Percentiles rank a stretch among this genome's conserved stretches.
phyloP scores from a whole-genome alignment of 2,888 invertebrate genomes.

The Stenodera caucasica region DNA sequence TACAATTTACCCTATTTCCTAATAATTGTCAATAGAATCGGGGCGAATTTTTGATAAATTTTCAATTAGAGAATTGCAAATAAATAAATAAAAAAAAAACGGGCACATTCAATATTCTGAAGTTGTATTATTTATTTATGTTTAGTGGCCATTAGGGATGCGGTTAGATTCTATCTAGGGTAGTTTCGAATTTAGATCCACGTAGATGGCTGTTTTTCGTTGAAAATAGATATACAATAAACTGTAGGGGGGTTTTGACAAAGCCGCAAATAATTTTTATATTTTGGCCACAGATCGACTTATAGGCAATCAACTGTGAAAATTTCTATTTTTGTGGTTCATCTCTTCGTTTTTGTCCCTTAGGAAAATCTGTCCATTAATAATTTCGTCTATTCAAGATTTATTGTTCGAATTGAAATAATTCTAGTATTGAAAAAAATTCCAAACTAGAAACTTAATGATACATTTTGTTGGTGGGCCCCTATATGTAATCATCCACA shows the following conservation, averaged over 20 bases:
- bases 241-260: slow-evolving; percentile 49
- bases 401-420: not conserved
- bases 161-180: not conserved
- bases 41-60: too few species aligned
- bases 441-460: slow-evolving; percentile 15
- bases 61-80: not conserved
- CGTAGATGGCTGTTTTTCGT: slow-evolving; percentile 21
- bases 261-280: slow-evolving; percentile 50
- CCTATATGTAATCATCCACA: slow-evolving; percentile 21
- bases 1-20: slow-evolving; percentile 40
- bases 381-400: not conserved
- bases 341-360: slow-evolving; percentile 18
- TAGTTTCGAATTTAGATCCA: not conserved
- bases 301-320: slow-evolving; percentile 43
- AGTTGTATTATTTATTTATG: slow-evolving; percentile 29
- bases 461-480: slow-evolving; percentile 22
- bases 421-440: slow-evolving; percentile 18
- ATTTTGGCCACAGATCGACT: slow-evolving; percentile 38
- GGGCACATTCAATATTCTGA: too few species aligned
- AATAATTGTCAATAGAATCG: too few species aligned
- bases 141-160: slow-evolving; percentile 28
- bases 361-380: not conserved
- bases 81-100: too few species aligned
- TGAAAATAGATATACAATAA: slow-evolving; percentile 40
- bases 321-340: slow-evolving; percentile 38